Percentiles rank a stretch among this genome's conserved stretches.
Conservation (phyloP, 37 sponge, comb jelly and placozoan species). For the Ephydatia muelleri region DNA sequence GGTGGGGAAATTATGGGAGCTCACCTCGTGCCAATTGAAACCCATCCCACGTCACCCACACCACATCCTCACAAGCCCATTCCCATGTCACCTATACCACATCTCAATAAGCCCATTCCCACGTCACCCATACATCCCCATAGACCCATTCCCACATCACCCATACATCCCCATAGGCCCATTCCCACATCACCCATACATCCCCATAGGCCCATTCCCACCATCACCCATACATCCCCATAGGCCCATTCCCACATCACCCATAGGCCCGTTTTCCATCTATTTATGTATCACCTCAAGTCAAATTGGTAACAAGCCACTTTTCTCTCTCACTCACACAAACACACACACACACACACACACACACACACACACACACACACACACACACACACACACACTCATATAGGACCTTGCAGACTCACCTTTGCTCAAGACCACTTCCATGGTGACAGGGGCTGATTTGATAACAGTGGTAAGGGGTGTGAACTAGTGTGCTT, state of each 20-base stretch:
- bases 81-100: too few relatives aligned
- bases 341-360: too few relatives aligned
- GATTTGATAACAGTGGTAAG: slow-evolving; percentile 57
- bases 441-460: slow-evolving; percentile 41
- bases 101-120: too few relatives aligned
- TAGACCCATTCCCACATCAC: neutral
- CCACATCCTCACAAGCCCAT: too few relatives aligned
- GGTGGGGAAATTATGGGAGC: neutral
- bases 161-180: neutral
- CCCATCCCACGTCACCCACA: neutral
- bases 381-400: neutral
- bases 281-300: too few relatives aligned
- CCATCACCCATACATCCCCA: too few relatives aligned
- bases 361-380: neutral
- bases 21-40: neutral
- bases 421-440: neutral
- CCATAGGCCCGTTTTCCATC: too few relatives aligned
- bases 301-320: too few relatives aligned
- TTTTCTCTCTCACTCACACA: too few relatives aligned
- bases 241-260: too few relatives aligned
- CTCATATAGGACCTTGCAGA: neutral
- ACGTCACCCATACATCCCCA: neutral
- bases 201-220: too few relatives aligned
- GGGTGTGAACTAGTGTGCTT: neutral
- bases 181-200: neutral